Evolutionary conservation across 2,888 invertebrate genomes (phyloP).

Genomic region (Cerastis rubricosa): DNA sequence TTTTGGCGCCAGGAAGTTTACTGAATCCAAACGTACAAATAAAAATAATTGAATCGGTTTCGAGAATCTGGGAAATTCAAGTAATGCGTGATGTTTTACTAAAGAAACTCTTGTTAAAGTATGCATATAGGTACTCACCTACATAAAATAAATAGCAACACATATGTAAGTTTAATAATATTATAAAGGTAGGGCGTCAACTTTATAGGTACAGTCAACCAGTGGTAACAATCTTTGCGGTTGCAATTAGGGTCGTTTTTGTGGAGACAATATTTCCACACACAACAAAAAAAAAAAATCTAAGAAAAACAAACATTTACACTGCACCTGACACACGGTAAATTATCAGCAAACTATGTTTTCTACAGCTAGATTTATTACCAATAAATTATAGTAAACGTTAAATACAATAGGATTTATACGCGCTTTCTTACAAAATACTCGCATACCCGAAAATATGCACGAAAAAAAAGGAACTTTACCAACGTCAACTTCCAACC

Average conservation of each 20-base stretch:
- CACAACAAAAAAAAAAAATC: neutral
- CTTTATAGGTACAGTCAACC: neutral
- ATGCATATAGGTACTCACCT: neutral
- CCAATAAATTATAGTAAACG: neutral
- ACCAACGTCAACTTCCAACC: neutral
- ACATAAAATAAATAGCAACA: neutral
- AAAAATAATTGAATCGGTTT: slow-evolving; percentile 30
- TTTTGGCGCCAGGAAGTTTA: slow-evolving; percentile 61
- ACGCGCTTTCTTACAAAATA: neutral
- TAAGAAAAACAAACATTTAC: neutral
- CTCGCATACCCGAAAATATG: neutral
- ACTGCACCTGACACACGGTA: slow-evolving; percentile 3
- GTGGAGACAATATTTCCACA: neutral
- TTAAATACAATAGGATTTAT: neutral
- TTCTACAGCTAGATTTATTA: neutral
- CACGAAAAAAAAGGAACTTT: neutral
- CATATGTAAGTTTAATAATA: neutral
- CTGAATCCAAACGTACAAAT: slow-evolving; percentile 28
- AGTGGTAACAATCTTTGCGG: neutral
- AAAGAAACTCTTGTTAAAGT: neutral
- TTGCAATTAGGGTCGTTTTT: neutral
- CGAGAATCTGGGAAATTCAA: slow-evolving; percentile 33
- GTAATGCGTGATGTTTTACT: neutral
- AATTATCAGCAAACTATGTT: neutral
- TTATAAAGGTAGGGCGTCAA: neutral